Percentiles rank a stretch among this genome's conserved stretches.
Evolutionary conservation across 2,113 vertebrate species (phyloP).

Genomic region (Jacana jacana): DNA sequence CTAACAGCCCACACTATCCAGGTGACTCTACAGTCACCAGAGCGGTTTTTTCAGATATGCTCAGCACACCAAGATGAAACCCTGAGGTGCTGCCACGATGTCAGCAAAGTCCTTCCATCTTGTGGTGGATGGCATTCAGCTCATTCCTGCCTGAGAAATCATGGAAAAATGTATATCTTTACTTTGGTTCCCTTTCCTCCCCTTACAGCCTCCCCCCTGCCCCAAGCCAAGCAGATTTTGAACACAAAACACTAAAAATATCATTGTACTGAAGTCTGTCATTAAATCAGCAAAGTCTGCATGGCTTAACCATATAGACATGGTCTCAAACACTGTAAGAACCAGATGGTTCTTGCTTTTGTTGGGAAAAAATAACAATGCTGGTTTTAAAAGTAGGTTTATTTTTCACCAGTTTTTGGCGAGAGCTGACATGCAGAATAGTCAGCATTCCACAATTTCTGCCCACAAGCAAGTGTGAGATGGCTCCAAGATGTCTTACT

Average conservation of each 20-base stretch:
- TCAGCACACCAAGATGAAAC: not conserved
- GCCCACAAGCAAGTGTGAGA: conserved; percentile 66
- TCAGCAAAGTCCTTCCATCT: not conserved
- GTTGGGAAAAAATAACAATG: not conserved
- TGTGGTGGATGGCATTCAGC: not conserved
- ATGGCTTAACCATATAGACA: not conserved
- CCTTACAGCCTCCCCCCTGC: not conserved
- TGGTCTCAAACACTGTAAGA: not conserved
- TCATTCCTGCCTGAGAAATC: not conserved
- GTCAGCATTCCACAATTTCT: conserved; percentile 66
- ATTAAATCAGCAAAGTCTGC: not conserved
- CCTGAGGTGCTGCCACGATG: not conserved
- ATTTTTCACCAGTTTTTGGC: conserved; percentile 56
- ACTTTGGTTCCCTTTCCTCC: not conserved
- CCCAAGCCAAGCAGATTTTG: not conserved
- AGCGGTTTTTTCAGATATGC: not conserved
- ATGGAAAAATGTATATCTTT: not conserved
- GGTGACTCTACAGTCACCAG: not conserved
- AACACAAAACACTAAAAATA: not conserved
- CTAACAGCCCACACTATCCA: not conserved
- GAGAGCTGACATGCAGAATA: conserved; percentile 53
- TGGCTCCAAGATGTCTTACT: conserved; percentile 14
- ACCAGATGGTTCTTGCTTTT: not conserved
- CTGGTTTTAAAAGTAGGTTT: conserved; percentile 61
- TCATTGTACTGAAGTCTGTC: not conserved